These are phyloP conservation scores for Prunella himalayana DNA, from an alignment of 2,113 vertebrate genomes.

Conservation along the genomic window DNA sequence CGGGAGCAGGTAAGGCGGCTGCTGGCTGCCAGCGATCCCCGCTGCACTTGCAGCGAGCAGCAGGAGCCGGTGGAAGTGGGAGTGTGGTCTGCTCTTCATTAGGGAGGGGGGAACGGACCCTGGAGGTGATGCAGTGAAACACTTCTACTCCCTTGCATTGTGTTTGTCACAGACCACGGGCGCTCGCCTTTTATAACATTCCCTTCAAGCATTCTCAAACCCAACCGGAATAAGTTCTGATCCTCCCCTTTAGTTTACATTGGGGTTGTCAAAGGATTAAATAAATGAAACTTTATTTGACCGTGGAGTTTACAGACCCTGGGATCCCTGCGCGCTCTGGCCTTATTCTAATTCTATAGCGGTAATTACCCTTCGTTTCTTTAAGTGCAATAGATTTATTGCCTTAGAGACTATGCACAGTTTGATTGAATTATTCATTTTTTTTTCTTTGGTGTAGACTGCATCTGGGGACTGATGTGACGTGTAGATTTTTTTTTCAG, in stretches of 20 bases:
- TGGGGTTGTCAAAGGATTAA: constrained; percentile 69
- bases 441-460: constrained; percentile 83
- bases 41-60: constrained; percentile 48
- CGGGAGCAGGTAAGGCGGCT: constrained; percentile 72
- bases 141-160: constrained; percentile 44
- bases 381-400: constrained; percentile 81
- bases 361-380: constrained; percentile 79
- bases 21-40: constrained; percentile 32
- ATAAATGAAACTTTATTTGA: constrained; percentile 79
- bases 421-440: constrained; percentile 88
- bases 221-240: constrained; percentile 56
- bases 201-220: constrained; percentile 30
- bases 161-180: constrained; percentile 11
- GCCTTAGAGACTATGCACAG: constrained; percentile 82
- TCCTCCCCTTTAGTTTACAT: constrained; percentile 64
- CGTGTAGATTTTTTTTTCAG: constrained; percentile 81
- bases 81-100: constrained; percentile 47
- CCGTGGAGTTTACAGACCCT: constrained; percentile 68
- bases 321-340: constrained; percentile 67
- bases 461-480: constrained; percentile 87
- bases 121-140: constrained; percentile 62
- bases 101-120: constrained; percentile 59
- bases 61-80: constrained; percentile 42
- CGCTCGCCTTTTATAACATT: constrained; percentile 13
- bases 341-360: constrained; percentile 76